Conservation (phyloP, 2,797 vertebrate genomes). For the Trachops cirrhosus region DNA sequence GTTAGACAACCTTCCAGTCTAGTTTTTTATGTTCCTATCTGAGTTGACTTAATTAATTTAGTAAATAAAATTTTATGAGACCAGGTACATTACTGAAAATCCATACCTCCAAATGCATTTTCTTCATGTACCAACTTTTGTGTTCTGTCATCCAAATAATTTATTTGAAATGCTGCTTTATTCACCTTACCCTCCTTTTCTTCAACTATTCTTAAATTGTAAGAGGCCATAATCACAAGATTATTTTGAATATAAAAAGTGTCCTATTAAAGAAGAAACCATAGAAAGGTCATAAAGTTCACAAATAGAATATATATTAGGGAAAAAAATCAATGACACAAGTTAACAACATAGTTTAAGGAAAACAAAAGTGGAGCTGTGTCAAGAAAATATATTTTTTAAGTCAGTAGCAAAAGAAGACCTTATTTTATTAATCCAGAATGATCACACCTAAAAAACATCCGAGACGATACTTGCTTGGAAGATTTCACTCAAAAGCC, state of each 20-base stretch:
- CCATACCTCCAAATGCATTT: neutral
- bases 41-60: neutral
- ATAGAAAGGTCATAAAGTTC: neutral
- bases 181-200: neutral
- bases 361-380: neutral
- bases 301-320: neutral
- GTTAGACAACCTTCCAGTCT: neutral
- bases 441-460: neutral
- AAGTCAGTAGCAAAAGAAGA: neutral
- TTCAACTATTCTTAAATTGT: neutral
- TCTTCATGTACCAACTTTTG: neutral
- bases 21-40: neutral
- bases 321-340: neutral
- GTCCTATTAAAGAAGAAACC: neutral
- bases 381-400: slow-evolving; percentile 10
- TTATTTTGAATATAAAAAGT: neutral
- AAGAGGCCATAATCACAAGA: neutral
- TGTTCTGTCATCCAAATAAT: neutral
- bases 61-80: slow-evolving; percentile 25
- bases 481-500: slow-evolving; percentile 7
- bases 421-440: neutral
- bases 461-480: neutral
- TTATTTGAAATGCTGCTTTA: neutral
- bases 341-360: neutral
- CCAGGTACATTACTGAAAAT: neutral